These are phyloP conservation scores for Rachycentron canadum DNA, from an alignment of 2,797 vertebrate genomes.

Conservation along the genomic window DNA sequence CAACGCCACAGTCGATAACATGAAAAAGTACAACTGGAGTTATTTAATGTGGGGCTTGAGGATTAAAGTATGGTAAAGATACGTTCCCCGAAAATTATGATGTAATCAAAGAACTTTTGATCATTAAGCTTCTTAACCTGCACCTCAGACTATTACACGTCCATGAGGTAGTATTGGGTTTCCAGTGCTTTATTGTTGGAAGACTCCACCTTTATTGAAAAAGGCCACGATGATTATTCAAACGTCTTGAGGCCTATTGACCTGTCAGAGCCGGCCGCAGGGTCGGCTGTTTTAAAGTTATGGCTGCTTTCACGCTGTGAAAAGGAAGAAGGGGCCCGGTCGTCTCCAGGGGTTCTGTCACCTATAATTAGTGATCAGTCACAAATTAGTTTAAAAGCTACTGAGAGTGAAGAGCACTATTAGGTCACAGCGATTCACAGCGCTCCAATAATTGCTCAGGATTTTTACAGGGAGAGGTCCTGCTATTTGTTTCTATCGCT, in stretches of 20 bases:
- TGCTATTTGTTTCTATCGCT: conserved; percentile 51
- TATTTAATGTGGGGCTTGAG: conserved; percentile 10
- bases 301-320: conserved; percentile 69
- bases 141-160: conserved; percentile 13
- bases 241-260: conserved; percentile 75
- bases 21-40: conserved; percentile 19
- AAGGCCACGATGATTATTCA: conserved; percentile 73
- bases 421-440: conserved; percentile 81
- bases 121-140: conserved; percentile 31
- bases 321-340: conserved; percentile 52
- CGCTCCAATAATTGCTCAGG: conserved; percentile 81
- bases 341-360: conserved; percentile 71
- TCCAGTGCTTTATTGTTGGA: conserved; percentile 67
- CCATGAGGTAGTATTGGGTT: conserved; percentile 35
- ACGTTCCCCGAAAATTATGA: conserved; percentile 32
- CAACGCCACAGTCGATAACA: conserved; percentile 48
- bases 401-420: conserved; percentile 74
- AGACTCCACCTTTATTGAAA: conserved; percentile 71
- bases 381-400: conserved; percentile 83
- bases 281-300: conserved; percentile 76
- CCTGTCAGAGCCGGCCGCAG: conserved; percentile 60
- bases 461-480: conserved; percentile 62
- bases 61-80: conserved; percentile 42
- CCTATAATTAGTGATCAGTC: conserved; percentile 86
- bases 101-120: conserved; percentile 14